These are phyloP conservation scores for Lophius piscatorius DNA, from an alignment of 2,113 vertebrate species.

Conservation along the genomic window DNA sequence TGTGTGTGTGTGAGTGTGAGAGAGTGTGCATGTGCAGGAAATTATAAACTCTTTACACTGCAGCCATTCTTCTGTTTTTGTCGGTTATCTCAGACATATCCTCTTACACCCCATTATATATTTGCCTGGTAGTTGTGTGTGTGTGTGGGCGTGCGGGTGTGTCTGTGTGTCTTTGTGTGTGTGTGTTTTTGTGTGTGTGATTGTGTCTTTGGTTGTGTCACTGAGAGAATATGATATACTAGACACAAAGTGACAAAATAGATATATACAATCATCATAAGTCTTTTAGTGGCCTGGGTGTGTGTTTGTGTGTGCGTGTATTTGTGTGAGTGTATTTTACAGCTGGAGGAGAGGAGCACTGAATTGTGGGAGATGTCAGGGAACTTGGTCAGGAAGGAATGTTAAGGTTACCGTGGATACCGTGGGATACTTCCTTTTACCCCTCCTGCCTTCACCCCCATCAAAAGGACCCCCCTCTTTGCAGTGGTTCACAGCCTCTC, in stretches of 20 bases:
- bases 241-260: slow-evolving; percentile 30
- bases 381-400: slow-evolving; percentile 78
- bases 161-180: slow-evolving; percentile 13
- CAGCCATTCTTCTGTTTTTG: slow-evolving; percentile 49
- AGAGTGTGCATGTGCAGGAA: slow-evolving; percentile 15
- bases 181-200: slow-evolving; percentile 11
- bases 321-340: slow-evolving; percentile 37
- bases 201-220: slow-evolving; percentile 14
- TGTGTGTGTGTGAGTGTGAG: background rate
- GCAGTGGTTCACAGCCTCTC: slow-evolving; percentile 65
- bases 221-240: slow-evolving; percentile 34
- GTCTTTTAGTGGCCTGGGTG: slow-evolving; percentile 9
- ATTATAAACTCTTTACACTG: slow-evolving; percentile 29
- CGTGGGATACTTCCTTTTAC: slow-evolving; percentile 82
- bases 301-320: slow-evolving; percentile 21
- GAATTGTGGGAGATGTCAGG: slow-evolving; percentile 77
- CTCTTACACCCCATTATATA: slow-evolving; percentile 67
- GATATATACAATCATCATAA: slow-evolving; percentile 17
- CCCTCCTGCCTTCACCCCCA: slow-evolving; percentile 4
- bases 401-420: slow-evolving; percentile 81
- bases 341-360: slow-evolving; percentile 37
- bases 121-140: slow-evolving; percentile 52
- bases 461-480: slow-evolving; percentile 1
- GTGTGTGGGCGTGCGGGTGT: slow-evolving; percentile 15
- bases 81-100: slow-evolving; percentile 67